Conservation (phyloP, 1,140 invertebrate species). For the Danaus plexippus region DNA sequence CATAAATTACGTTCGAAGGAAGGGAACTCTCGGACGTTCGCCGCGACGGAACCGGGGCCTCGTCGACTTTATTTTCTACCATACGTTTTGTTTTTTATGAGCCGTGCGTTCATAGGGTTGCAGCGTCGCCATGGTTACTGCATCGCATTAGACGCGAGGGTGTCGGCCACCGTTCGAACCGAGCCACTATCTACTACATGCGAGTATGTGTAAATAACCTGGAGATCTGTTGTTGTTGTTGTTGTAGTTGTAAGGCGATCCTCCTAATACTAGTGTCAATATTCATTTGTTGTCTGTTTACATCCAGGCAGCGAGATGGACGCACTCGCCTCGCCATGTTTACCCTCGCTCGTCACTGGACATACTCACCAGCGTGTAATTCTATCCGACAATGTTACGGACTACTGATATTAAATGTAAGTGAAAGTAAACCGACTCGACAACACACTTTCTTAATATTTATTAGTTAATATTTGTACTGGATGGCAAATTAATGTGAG, state of each 20-base stretch:
- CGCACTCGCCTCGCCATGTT: constrained; percentile 40
- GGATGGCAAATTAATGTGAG: too few relatives aligned
- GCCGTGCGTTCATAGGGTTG: constrained; percentile 51
- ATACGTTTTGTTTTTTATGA: constrained; percentile 68
- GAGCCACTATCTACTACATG: constrained; percentile 31
- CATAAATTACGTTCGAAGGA: constrained; percentile 72
- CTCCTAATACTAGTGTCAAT: constrained; percentile 57
- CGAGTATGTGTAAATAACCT: constrained; percentile 40
- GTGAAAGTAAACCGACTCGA: too few relatives aligned
- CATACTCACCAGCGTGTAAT: constrained; percentile 46
- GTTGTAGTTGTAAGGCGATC: constrained; percentile 61
- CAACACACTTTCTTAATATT: too few relatives aligned
- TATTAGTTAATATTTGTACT: too few relatives aligned
- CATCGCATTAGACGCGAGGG: constrained; percentile 54
- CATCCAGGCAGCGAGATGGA: constrained; percentile 61
- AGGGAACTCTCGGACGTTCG: constrained; percentile 68
- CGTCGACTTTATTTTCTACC: constrained; percentile 51
- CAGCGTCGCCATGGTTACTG: constrained; percentile 61
- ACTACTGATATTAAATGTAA: constrained; percentile 6
- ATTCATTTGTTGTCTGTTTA: constrained; percentile 65
- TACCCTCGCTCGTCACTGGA: constrained; percentile 33
- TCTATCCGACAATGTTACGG: constrained; percentile 38
- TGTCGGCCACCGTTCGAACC: constrained; percentile 15
- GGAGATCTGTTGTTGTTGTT: constrained; percentile 52
- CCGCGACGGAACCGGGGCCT: constrained; percentile 64